Evolutionary conservation across 2,113 vertebrate species (phyloP).

Genomic region (Taxidea taxus): DNA sequence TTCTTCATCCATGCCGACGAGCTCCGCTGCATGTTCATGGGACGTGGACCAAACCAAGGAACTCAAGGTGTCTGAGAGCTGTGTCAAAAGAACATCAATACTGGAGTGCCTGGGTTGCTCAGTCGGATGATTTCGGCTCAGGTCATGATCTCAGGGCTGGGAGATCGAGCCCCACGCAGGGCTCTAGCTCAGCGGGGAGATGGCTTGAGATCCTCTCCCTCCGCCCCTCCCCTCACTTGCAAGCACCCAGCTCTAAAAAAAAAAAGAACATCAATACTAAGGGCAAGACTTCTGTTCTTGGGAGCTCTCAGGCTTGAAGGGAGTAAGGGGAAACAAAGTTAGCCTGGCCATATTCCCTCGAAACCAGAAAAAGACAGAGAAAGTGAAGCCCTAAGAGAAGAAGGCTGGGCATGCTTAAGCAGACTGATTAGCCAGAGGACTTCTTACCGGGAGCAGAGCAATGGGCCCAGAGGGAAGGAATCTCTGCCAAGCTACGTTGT

Average conservation of each 20-base stretch:
- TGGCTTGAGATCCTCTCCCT: neutral
- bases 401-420: neutral
- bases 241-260: neutral
- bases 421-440: neutral
- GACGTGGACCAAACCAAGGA: slow-evolving; percentile 98
- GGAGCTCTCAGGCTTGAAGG: neutral
- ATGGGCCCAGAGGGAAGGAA: slow-evolving; percentile 97
- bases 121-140: neutral
- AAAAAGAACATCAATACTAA: slow-evolving; percentile 54
- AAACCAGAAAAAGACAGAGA: neutral
- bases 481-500: slow-evolving; percentile 98
- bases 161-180: neutral
- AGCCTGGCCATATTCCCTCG: neutral
- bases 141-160: neutral
- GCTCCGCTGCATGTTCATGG: slow-evolving; percentile 90
- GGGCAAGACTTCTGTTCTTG: neutral
- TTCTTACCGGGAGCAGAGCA: slow-evolving; percentile 94
- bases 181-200: neutral
- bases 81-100: slow-evolving; percentile 56
- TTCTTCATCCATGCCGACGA: slow-evolving; percentile 93
- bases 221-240: neutral
- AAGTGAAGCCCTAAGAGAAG: neutral
- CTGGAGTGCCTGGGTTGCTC: neutral
- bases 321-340: neutral
- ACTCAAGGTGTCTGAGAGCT: slow-evolving; percentile 95